Evolutionary conservation across 2,113 vertebrate genomes (phyloP), one percentile per base, ranked within the genome.

Genomic region (Addax nasomaculatus): DNA sequence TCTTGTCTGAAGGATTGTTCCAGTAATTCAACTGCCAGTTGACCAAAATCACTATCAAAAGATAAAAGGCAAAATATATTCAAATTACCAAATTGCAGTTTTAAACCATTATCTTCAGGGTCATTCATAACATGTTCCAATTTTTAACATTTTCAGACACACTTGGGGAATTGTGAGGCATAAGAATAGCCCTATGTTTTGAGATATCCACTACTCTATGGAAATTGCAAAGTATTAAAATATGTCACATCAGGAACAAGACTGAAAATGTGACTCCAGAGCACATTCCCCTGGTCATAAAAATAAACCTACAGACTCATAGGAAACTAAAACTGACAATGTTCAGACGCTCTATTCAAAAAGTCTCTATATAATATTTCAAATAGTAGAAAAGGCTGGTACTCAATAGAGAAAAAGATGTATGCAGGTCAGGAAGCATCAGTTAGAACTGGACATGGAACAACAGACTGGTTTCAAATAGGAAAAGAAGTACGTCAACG

Each of bases 1-100:
- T 99, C 99, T 96, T 99, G 99, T 94, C 99, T 99, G 98, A 99
- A 99, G 5, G 99, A 99, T 89, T 99, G 99, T 98, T 99, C 99
- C 89, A 99, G 94, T 87, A 99, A 98, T 96, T 99, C 99, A 97
- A 99, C 99, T 2, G 99, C 99, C 76, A 99, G 97, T 1, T 99
- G 99, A 53, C 99, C 99, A 98, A 99, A 99, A 98, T 99, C 99
- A 33, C 99, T 99, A 92, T 5, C 36, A 92, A 85, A 45, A 87
- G 55, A 95, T 47, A 86, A 95, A 95, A 76, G 88, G 2, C 81
- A 96, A 97, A 97, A 96, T 79, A 96, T 51, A 89, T 30, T 89
- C 27, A 91, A 13, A 95, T 89, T 85, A 94, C 47, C 30, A 96
- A 93, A 94, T 0, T 87, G 4, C 6, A 73, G 7, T 90, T 96